phyloP scores from a whole-genome alignment of 2,888 invertebrate genomes.

The Branchellion lobata region DNA sequence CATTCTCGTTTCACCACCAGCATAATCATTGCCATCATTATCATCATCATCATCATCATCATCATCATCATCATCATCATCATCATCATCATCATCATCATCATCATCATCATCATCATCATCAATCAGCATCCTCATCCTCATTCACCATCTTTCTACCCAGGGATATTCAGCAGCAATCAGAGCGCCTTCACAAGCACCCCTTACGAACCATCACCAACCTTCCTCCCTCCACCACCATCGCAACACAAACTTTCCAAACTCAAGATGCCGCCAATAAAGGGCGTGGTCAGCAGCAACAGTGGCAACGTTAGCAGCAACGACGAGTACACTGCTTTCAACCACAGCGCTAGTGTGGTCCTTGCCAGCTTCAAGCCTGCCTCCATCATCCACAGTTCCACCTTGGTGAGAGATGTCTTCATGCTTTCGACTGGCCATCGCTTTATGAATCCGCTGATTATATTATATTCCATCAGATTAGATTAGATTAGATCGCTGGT shows the following conservation, averaged over 20 bases:
- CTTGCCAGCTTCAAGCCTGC: not conserved
- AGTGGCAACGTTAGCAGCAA: not conserved
- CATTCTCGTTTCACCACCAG: no score
- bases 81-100: not conserved
- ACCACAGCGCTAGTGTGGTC: not conserved
- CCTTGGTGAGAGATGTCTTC: not conserved
- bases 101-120: no score
- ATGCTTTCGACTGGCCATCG: no score
- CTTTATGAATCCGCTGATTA: no score
- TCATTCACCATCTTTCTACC: no score
- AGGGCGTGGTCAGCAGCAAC: not conserved
- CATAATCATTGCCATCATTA: no score
- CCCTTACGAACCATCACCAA: not conserved
- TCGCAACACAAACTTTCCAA: not conserved
- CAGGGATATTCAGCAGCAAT: no score
- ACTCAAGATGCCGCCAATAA: not conserved
- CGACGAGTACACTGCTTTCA: not conserved
- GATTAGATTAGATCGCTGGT: no score
- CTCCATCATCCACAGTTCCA: constrained; percentile 16
- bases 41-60: not conserved
- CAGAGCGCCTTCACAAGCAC: no score
- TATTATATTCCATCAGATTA: no score
- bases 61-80: constrained; percentile 24
- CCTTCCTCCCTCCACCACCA: not conserved
- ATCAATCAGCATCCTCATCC: no score